Percentiles rank a stretch among this genome's conserved stretches.
These are phyloP conservation scores for Micronycteris hirsuta DNA, from an alignment of 2,113 vertebrate genomes.

Conservation along the genomic window DNA sequence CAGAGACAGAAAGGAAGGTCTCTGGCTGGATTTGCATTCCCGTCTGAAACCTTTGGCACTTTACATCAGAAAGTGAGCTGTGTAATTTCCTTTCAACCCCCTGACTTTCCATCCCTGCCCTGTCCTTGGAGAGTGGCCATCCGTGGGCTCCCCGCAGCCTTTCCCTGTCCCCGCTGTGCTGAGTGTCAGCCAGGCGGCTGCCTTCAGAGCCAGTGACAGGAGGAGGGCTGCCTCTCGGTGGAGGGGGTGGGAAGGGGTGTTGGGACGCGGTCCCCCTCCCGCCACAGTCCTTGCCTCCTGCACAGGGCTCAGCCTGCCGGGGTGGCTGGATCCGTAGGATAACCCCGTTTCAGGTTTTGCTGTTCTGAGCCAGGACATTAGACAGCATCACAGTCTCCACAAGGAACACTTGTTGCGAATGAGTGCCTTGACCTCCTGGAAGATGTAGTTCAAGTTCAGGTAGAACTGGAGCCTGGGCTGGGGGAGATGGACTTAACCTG, in stretches of 20 bases:
- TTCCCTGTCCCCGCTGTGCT: not conserved
- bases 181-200: conserved; percentile 61
- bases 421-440: conserved; percentile 41
- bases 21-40: conserved; percentile 42
- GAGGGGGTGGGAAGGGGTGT: not conserved
- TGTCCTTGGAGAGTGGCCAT: conserved; percentile 70
- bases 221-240: conserved; percentile 34
- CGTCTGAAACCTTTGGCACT: conserved; percentile 66
- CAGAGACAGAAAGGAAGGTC: conserved; percentile 46
- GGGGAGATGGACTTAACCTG: not conserved
- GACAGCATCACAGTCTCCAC: not conserved
- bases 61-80: conserved; percentile 50
- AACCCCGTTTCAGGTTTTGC: conserved; percentile 33
- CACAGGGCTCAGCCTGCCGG: conserved; percentile 21
- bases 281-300: not conserved
- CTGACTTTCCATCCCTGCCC: conserved; percentile 42
- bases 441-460: conserved; percentile 32
- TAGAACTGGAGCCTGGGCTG: not conserved
- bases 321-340: conserved; percentile 10
- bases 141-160: not conserved
- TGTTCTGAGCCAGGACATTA: conserved; percentile 41
- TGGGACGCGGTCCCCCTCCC: not conserved
- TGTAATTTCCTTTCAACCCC: conserved; percentile 62
- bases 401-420: conserved; percentile 55
- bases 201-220: conserved; percentile 63